A percentile compares a stretch with the other conserved stretches of the same genome.
Evolutionary conservation across 1,140 invertebrate genomes (phyloP).

Genomic region (Acromyrmex charruanus): DNA sequence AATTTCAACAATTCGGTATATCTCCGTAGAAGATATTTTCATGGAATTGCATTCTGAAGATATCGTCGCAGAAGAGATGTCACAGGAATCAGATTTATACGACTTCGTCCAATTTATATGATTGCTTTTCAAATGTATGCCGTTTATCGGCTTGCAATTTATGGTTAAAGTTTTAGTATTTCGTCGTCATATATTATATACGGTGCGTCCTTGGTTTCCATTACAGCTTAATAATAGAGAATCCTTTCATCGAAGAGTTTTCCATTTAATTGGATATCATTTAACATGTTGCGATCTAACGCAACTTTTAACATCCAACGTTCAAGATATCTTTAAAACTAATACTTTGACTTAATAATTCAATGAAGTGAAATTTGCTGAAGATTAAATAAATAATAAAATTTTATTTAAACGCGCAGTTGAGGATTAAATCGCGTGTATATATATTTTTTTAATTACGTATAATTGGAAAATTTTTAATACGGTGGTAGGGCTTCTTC

Average conservation of each 20-base stretch:
- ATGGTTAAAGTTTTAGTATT: background rate
- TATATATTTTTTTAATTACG: background rate
- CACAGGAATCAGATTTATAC: conserved; percentile 33
- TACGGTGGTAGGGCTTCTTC: background rate
- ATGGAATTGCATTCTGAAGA: conserved; percentile 13
- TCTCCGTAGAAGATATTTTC: conserved; percentile 24
- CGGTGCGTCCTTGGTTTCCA: background rate
- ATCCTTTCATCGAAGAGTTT: conserved; percentile 17
- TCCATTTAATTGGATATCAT: background rate
- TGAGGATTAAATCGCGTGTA: background rate
- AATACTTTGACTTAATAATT: background rate
- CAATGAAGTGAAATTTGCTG: background rate
- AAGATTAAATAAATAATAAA: conserved; percentile 4
- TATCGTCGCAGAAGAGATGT: conserved; percentile 16
- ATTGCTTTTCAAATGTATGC: conserved; percentile 21
- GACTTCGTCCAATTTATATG: conserved; percentile 36
- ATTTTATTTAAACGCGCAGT: background rate
- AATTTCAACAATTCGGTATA: background rate
- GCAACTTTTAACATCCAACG: background rate
- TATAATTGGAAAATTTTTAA: background rate
- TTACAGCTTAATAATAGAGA: background rate
- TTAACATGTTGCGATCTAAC: background rate
- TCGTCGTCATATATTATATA: background rate
- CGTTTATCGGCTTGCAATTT: conserved; percentile 14
- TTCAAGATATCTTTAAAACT: background rate